Base-by-base conservation (phyloP, 2,113 vertebrate genomes). In the Sceloporus tristichus region DNA sequence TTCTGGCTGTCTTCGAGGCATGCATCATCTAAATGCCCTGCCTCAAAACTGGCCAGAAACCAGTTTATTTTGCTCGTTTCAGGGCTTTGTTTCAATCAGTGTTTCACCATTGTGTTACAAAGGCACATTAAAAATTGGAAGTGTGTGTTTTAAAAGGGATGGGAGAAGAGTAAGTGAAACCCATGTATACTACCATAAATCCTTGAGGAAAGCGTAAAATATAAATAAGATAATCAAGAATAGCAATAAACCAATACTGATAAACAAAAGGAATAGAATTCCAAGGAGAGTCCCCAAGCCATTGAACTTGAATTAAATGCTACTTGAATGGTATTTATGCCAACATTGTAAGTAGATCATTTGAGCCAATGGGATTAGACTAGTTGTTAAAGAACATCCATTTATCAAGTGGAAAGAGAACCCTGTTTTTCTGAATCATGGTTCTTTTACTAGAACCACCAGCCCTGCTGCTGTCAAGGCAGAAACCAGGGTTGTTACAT, bases 341-440 rank as follows among this genome's bases (percentile, higher is more conserved):
- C 62, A 84, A 54, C 62, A 40, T 77, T 78, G 65, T 42, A 65
- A 65, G 76, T 74, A 73, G 77, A 71, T 77, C 40, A 82, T 68
- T 66, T 54, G 40, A 27, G 42, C 78, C 54, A 56, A 21, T 9
- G 53, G 18, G 10, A 25, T 76, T 70, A 70, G 65, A 56, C 73
- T 73, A 79, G 75, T 85, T 59, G 54, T 76, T 77, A 23, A 53
- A 86, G 38, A 79, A 54, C 56, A 74, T 54, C 56, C 75, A 16
- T 84, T 83, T 42, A 79, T 66, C 66, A 40, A 53, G 40, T 66
- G 53, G 54, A 53, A 87, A 83, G 6, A 65, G 11, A 65, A 40
- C 23, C 53, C 53, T 48, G 3, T 48, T 23, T 85, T 74, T 77
- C 65, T 54, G 54, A 79, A 77, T 82, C 10, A 7, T n/a, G 0